A percentile compares a stretch with the other conserved stretches of the same genome.
phyloP scores from a whole-genome alignment of 53 echinoderm and acorn worm genomes.

The Actinopyga echinites region DNA sequence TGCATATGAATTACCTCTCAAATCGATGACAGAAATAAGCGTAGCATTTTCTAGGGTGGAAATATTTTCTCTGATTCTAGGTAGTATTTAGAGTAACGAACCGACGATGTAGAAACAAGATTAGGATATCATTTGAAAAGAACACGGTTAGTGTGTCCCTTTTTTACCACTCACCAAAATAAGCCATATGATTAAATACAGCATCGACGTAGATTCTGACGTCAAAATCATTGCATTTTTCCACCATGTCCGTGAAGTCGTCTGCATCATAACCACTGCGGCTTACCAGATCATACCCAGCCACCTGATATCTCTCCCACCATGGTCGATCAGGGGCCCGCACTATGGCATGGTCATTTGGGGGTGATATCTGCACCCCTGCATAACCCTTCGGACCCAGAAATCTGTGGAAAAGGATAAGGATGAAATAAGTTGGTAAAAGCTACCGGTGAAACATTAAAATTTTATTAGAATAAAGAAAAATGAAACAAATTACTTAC shows the following conservation, averaged over 20 bases:
- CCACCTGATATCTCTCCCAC: conserved; percentile 70
- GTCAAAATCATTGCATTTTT: conserved; percentile 50
- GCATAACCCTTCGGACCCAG: conserved; percentile 68
- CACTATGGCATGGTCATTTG: conserved; percentile 58
- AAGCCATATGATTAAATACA: conserved; percentile 75
- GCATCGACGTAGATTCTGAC: conserved; percentile 70
- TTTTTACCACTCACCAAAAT: background rate
- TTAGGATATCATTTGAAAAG: too few species aligned
- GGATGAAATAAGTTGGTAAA: too few species aligned
- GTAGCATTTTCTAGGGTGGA: too few species aligned
- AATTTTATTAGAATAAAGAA: too few species aligned
- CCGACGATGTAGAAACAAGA: too few species aligned
- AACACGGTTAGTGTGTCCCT: too few species aligned
- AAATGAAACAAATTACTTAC: too few species aligned
- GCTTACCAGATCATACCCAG: conserved; percentile 65
- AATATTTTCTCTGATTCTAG: too few species aligned
- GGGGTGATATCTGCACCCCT: conserved; percentile 68
- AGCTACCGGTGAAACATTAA: too few species aligned
- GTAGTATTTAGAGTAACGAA: too few species aligned
- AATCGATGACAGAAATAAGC: too few species aligned
- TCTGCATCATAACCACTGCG: conserved; percentile 43
- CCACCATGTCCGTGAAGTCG: conserved; percentile 64
- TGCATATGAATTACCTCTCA: too few species aligned
- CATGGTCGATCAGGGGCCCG: conserved; percentile 49
- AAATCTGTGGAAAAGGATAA: conserved; percentile 14